phyloP scores from a whole-genome alignment of 2,797 vertebrate genomes.

The Sternarchorhynchus goeldii region DNA sequence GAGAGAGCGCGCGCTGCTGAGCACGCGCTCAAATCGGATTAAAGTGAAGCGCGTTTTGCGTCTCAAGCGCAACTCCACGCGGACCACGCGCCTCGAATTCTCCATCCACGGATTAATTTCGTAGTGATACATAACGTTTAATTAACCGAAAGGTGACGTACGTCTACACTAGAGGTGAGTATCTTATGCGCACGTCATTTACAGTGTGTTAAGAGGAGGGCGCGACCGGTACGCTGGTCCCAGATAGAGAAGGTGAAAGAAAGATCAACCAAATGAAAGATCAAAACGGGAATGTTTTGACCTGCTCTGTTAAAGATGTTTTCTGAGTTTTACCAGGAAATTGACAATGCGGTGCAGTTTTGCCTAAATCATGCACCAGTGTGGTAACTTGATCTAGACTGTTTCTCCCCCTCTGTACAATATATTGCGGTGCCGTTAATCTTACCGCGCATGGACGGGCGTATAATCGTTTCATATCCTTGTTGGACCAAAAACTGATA shows the following conservation, averaged over 20 bases:
- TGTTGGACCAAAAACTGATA: not conserved
- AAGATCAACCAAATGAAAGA: constrained; percentile 4
- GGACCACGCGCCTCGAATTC: constrained; percentile 25
- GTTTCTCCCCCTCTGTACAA: not conserved
- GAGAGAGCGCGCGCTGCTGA: not conserved
- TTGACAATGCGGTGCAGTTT: no score
- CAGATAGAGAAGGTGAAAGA: not conserved
- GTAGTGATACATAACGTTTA: constrained; percentile 18
- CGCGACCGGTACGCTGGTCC: not conserved
- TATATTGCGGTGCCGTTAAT: not conserved
- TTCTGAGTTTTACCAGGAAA: no score
- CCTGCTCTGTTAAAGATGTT: not conserved
- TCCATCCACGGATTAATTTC: not conserved
- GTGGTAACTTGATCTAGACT: no score
- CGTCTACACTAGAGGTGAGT: constrained; percentile 40
- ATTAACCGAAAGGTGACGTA: constrained; percentile 7
- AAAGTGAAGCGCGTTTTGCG: constrained; percentile 29
- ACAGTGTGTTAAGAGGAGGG: constrained; percentile 11
- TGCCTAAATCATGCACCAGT: no score
- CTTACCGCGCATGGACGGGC: not conserved
- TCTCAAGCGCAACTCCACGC: constrained; percentile 21
- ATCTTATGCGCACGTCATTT: not conserved
- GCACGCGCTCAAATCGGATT: constrained; percentile 42
- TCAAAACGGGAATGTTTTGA: constrained; percentile 21
- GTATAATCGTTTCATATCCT: constrained; percentile 3